Conservation (phyloP, 1,140 invertebrate genomes). For the Caenorhabditis remanei region DNA sequence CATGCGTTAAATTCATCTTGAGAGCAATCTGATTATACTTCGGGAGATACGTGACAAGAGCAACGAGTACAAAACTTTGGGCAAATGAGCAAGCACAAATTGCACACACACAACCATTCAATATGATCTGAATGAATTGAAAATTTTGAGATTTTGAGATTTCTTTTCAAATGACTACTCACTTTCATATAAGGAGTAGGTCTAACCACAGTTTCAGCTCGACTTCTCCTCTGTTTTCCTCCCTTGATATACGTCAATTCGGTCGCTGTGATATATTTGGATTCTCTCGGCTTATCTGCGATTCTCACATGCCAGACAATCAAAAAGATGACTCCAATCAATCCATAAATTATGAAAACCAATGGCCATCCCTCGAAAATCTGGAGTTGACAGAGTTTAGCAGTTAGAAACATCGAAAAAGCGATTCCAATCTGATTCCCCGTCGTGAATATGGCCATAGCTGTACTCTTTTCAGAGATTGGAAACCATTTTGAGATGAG, state of each 20-base stretch:
- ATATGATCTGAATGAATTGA: slow-evolving; percentile 59
- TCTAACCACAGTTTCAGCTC: slow-evolving; percentile 54
- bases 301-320: slow-evolving; percentile 54
- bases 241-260: slow-evolving; percentile 63
- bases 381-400: slow-evolving; percentile 56
- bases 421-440: slow-evolving; percentile 66
- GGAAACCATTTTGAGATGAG: slow-evolving; percentile 65
- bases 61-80: slow-evolving; percentile 65
- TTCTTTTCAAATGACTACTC: no score
- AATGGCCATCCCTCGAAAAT: slow-evolving; percentile 65
- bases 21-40: slow-evolving; percentile 65
- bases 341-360: slow-evolving; percentile 59
- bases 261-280: slow-evolving; percentile 59
- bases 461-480: slow-evolving; percentile 60
- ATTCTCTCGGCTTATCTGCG: slow-evolving; percentile 60
- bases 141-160: not conserved
- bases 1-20: slow-evolving; percentile 60
- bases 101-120: slow-evolving; percentile 57
- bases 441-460: slow-evolving; percentile 65
- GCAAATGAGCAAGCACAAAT: slow-evolving; percentile 64
- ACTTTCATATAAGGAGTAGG: slow-evolving; percentile 65
- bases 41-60: slow-evolving; percentile 65
- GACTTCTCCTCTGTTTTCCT: slow-evolving; percentile 45
- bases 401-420: slow-evolving; percentile 61
- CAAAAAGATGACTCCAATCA: slow-evolving; percentile 55